Conservation (phyloP, 2,113 vertebrate species). For the Axis porcinus region DNA sequence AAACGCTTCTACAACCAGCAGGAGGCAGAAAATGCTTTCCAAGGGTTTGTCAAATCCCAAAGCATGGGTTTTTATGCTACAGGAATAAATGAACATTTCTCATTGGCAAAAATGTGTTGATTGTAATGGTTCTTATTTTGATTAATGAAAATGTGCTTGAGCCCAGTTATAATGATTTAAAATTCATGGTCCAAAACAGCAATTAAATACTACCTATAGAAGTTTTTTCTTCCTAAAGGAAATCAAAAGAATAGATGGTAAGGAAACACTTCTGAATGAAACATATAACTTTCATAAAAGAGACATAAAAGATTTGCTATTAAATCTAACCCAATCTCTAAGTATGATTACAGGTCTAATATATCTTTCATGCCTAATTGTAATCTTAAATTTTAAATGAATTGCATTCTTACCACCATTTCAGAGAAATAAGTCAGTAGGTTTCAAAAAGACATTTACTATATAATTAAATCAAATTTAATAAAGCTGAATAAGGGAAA, state of each 20-base stretch:
- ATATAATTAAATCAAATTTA: background rate
- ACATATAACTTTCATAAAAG: background rate
- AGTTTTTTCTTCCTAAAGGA: background rate
- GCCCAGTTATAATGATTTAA: background rate
- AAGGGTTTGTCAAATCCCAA: background rate
- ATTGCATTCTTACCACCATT: background rate
- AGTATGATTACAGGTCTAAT: background rate
- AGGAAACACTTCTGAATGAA: background rate
- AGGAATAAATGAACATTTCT: background rate
- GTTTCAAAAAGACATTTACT: constrained; percentile 32
- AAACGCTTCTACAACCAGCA: background rate
- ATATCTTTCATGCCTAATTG: background rate
- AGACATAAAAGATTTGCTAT: background rate
- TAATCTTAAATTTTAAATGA: constrained; percentile 33
- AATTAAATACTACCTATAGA: background rate
- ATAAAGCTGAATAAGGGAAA: background rate
- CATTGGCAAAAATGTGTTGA: background rate
- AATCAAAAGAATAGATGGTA: background rate
- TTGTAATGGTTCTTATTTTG: background rate
- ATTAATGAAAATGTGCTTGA: background rate
- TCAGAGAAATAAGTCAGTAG: constrained; percentile 19
- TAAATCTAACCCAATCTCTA: constrained; percentile 25
- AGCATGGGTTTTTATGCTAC: background rate
- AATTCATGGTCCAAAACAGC: accelerated
- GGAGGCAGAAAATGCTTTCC: background rate